Conservation (phyloP, 2,888 invertebrate genomes). For the Microplitis deprimator region DNA sequence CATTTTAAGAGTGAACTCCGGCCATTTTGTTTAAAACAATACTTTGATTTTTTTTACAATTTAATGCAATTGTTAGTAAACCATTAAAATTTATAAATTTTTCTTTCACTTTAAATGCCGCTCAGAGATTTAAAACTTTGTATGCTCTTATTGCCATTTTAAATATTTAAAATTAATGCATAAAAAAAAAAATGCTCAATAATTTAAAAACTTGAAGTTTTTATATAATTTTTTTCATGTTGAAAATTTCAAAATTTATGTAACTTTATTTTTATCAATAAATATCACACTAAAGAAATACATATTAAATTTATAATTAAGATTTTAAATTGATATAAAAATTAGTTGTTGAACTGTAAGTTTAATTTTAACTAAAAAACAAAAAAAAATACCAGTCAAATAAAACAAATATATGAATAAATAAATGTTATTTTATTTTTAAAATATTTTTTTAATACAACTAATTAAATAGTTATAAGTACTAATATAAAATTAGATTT, state of each 20-base stretch:
- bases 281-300: not conserved
- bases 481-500: not conserved
- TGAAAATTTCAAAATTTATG: not conserved
- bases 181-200: conserved; percentile 36
- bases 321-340: not conserved
- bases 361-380: conserved; percentile 13
- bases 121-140: not conserved
- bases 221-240: not conserved
- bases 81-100: no score
- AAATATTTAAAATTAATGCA: not conserved
- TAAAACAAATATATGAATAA: conserved; percentile 13
- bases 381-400: conserved; percentile 20
- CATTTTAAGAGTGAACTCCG: not conserved
- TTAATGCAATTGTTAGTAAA: no score
- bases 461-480: not conserved
- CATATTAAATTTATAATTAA: not conserved
- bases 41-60: no score
- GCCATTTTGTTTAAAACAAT: not conserved
- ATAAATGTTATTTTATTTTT: conserved; percentile 1
- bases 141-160: not conserved
- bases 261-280: conserved; percentile 9
- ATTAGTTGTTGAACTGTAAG: conserved; percentile 7
- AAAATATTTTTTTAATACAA: conserved; percentile 11
- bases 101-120: not conserved
- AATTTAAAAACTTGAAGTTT: conserved; percentile 7